Base-by-base conservation (phyloP, 2,888 invertebrate genomes). In the Thymelicus acteon region DNA sequence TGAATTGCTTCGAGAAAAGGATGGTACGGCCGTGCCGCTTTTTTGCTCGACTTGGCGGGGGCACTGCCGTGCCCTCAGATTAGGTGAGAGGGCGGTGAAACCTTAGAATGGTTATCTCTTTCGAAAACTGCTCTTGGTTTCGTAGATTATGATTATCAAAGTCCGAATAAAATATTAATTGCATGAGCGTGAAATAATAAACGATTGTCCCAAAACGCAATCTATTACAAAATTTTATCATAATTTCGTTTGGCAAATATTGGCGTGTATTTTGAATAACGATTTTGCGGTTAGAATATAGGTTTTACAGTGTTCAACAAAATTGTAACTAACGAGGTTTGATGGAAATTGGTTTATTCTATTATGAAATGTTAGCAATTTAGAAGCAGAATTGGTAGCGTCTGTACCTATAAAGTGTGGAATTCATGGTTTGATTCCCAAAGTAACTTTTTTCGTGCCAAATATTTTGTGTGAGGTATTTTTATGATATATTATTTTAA, bases 141-240 rank as follows among this genome's bases (percentile, higher is more conserved):
- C 0, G 3, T 40, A 7, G 44, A 44, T 12, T 12, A 8, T 10
- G 3, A 12, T 44, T 12, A 44, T 3, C 12, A 44, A 44, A 44
- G 44, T 1, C 12, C 12, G 12, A 44, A 44, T 12, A 4, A 10
- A 40, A 44, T 12, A 44, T 12, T 44, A 44, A 52, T 52, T 19
- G 15, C 2, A 19, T 15, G 19, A 19, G 4, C 10, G 10, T 54
- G 10, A 54, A 2, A 8, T 54, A 24, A 24, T 54, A 24, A 54
- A 54, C 7, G 19, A 54, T 19, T 19, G 54, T 1, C 12, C 57
- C 13, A 37, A 57, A 57, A 37, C 5, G 31, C 57, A 57, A 57
- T 57, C 57, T 57, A 57, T 57, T 37, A 57, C 57, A 57, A 57
- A 57, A 57, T 57, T 57, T 57, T 5, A 37, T 57, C 57, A 57